A percentile compares a stretch with the other conserved stretches of the same genome.
These are phyloP conservation scores for Cyanoliseus patagonus DNA, from an alignment of 2,113 vertebrate species.

Conservation along the genomic window DNA sequence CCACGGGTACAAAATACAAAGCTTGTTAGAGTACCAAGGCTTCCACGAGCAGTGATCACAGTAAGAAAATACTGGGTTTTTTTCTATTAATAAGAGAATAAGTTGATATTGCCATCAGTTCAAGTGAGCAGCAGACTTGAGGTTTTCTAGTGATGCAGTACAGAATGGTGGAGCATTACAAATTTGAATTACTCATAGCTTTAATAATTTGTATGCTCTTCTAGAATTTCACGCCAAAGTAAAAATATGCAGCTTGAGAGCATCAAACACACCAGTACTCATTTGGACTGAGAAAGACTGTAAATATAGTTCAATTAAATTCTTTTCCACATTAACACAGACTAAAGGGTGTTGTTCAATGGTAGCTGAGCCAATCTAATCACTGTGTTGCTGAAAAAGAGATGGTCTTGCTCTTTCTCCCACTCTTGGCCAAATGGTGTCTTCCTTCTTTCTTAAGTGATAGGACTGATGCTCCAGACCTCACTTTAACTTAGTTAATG, in stretches of 20 bases:
- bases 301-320: background rate
- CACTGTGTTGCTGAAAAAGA: background rate
- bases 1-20: constrained; percentile 79
- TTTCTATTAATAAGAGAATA: background rate
- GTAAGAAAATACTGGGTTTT: constrained; percentile 62
- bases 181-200: background rate
- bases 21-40: constrained; percentile 81
- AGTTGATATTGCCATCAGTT: background rate
- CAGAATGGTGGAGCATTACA: background rate
- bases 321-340: background rate
- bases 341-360: background rate
- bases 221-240: background rate
- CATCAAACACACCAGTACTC: background rate
- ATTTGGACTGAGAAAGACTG: background rate
- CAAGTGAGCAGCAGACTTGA: background rate
- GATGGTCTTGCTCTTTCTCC: background rate
- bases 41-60: constrained; percentile 80
- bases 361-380: background rate
- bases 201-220: background rate
- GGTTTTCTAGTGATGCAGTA: background rate
- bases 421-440: background rate
- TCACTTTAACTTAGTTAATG: background rate
- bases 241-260: background rate
- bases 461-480: background rate
- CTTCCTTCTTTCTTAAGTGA: background rate